Evolutionary conservation across 2,888 invertebrate species (phyloP).

Genomic region (Microctonus brassicae): DNA sequence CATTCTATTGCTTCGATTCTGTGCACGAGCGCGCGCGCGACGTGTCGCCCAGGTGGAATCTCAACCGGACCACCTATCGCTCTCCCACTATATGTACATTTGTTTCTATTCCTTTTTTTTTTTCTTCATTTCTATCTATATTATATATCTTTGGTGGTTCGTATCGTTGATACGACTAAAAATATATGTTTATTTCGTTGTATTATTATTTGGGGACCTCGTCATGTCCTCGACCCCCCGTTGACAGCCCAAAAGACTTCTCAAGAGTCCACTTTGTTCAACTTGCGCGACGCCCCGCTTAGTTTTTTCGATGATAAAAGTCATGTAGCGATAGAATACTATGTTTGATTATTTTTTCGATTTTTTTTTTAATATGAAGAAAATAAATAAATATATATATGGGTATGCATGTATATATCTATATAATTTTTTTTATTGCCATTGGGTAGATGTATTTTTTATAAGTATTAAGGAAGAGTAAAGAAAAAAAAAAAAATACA

Average conservation of each 20-base stretch:
- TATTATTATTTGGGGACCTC: slow-evolving; percentile 25
- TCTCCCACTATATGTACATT: not conserved
- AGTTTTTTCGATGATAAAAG: slow-evolving; percentile 28
- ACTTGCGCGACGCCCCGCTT: slow-evolving; percentile 23
- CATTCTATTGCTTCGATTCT: slow-evolving; percentile 26
- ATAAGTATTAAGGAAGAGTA: not conserved
- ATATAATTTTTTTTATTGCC: slow-evolving; percentile 6
- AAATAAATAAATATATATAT: too few relatives aligned
- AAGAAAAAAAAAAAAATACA: not conserved
- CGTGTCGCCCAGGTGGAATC: slow-evolving; percentile 38
- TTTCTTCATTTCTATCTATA: not conserved
- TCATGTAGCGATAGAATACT: slow-evolving; percentile 25
- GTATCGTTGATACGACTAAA: slow-evolving; percentile 4
- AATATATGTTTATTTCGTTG: slow-evolving; percentile 24
- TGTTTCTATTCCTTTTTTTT: not conserved
- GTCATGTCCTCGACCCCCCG: slow-evolving; percentile 40
- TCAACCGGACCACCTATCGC: slow-evolving; percentile 8
- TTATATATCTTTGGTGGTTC: not conserved
- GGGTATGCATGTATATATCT: slow-evolving; percentile 7
- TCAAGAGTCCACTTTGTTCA: not conserved
- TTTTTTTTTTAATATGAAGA: not conserved
- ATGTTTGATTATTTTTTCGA: slow-evolving; percentile 2
- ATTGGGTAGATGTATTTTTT: not conserved
- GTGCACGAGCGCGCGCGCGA: slow-evolving; percentile 28
- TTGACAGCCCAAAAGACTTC: slow-evolving; percentile 19